Conservation (phyloP, 2,888 invertebrate genomes). For the Scotopteryx bipunctaria region DNA sequence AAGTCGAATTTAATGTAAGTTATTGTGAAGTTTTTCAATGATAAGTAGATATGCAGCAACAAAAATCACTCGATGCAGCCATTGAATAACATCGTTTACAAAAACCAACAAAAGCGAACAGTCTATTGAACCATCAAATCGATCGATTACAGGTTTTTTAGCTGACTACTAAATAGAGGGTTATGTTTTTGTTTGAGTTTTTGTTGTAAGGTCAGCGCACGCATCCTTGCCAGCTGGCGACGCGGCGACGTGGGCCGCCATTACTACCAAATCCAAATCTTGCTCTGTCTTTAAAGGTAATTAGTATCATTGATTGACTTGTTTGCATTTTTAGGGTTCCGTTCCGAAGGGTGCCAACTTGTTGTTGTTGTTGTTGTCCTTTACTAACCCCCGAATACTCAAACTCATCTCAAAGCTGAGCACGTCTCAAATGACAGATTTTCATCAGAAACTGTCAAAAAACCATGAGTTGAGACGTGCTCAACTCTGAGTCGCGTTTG, state of each 20-base stretch:
- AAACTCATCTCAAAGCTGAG: too few species aligned
- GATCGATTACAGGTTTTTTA: conserved; percentile 34
- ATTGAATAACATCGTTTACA: conserved; percentile 18
- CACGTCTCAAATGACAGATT: too few species aligned
- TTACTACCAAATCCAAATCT: conserved; percentile 3
- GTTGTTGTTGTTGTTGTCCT: too few species aligned
- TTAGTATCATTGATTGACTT: too few species aligned
- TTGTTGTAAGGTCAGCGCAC: conserved; percentile 26
- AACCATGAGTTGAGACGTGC: too few species aligned
- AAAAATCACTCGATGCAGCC: conserved; percentile 16
- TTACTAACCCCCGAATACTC: too few species aligned
- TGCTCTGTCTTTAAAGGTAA: too few species aligned
- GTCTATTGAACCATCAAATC: conserved; percentile 37
- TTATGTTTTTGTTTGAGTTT: conserved; percentile 30
- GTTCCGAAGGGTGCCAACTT: too few species aligned
- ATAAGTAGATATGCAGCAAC: conserved; percentile 6
- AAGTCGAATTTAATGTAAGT: background rate
- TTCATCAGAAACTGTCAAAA: too few species aligned
- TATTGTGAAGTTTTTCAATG: conserved; percentile 2
- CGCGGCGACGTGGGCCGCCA: conserved; percentile 21
- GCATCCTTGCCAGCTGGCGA: conserved; percentile 28
- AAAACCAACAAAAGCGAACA: conserved; percentile 33
- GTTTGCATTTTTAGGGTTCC: background rate
- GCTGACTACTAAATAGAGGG: conserved; percentile 21
- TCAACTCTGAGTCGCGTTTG: too few species aligned